Conservation (phyloP, 2,113 vertebrate genomes). For the Arvicanthis niloticus region DNA sequence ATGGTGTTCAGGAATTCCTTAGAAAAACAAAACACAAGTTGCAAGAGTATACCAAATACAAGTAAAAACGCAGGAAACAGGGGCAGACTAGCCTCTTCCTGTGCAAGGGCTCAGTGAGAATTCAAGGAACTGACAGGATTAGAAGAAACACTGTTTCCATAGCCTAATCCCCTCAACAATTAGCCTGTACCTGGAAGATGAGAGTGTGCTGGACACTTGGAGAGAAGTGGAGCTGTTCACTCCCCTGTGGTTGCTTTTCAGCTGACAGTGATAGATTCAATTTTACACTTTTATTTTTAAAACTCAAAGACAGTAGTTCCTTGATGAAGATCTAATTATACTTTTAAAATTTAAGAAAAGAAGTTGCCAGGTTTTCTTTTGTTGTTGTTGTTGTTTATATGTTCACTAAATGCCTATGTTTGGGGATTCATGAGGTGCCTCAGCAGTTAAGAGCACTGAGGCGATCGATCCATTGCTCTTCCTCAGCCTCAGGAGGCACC, state of each 20-base stretch:
- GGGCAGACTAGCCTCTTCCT: not conserved
- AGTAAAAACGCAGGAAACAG: not conserved
- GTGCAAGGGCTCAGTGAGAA: not conserved
- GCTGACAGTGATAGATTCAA: not conserved
- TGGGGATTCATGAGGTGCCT: not conserved
- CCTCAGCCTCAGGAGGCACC: not conserved
- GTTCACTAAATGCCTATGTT: not conserved
- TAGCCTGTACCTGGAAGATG: not conserved
- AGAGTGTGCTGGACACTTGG: not conserved
- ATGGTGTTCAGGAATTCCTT: not conserved
- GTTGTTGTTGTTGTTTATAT: not conserved
- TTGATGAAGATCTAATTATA: accelerated
- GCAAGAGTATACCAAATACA: not conserved
- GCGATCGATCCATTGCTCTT: not conserved
- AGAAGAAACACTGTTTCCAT: not conserved
- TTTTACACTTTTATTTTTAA: not conserved
- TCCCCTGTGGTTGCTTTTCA: not conserved
- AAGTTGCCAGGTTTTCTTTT: not conserved
- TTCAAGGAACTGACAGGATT: not conserved
- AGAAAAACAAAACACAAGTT: not conserved
- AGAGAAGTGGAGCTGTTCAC: not conserved
- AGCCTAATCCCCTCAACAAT: not conserved
- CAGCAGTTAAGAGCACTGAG: not conserved
- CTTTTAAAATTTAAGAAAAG: not conserved
- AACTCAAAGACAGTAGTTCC: not conserved